Conservation (phyloP, 1,140 invertebrate species). For the Eriosoma lanigerum region DNA sequence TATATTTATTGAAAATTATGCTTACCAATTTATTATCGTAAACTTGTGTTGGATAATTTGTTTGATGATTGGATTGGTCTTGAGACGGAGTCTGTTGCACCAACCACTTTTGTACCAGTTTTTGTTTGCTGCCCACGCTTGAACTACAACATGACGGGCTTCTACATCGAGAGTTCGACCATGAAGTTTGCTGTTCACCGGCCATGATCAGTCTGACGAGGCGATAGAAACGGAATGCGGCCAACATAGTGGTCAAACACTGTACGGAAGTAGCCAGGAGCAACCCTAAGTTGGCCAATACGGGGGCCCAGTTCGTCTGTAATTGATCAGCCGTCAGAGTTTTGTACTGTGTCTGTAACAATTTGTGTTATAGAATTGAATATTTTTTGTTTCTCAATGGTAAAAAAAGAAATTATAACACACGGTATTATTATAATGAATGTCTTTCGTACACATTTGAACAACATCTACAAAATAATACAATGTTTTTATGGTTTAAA, state of each 20-base stretch:
- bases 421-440: too few relatives aligned
- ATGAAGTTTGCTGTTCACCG: constrained; percentile 53
- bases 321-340: constrained; percentile 45
- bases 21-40: constrained; percentile 43
- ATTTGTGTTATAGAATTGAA: too few relatives aligned
- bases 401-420: too few relatives aligned
- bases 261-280: constrained; percentile 62
- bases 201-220: constrained; percentile 62
- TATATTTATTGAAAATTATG: too few relatives aligned
- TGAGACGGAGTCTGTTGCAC: constrained; percentile 52
- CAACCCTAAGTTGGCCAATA: constrained; percentile 63
- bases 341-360: constrained; percentile 37
- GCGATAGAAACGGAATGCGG: constrained; percentile 62
- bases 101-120: constrained; percentile 54
- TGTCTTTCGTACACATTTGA: not conserved
- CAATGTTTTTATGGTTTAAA: too few relatives aligned
- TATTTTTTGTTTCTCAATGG: too few relatives aligned
- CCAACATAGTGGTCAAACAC: constrained; percentile 61
- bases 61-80: not conserved
- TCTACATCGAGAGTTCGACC: not conserved
- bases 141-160: constrained; percentile 52
- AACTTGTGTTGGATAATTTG: not conserved
- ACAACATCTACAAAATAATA: too few relatives aligned
- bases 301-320: constrained; percentile 60
- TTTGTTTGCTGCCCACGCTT: constrained; percentile 52